Base-by-base conservation (phyloP, 1,140 invertebrate species). In the Rhynchophorus ferrugineus region DNA sequence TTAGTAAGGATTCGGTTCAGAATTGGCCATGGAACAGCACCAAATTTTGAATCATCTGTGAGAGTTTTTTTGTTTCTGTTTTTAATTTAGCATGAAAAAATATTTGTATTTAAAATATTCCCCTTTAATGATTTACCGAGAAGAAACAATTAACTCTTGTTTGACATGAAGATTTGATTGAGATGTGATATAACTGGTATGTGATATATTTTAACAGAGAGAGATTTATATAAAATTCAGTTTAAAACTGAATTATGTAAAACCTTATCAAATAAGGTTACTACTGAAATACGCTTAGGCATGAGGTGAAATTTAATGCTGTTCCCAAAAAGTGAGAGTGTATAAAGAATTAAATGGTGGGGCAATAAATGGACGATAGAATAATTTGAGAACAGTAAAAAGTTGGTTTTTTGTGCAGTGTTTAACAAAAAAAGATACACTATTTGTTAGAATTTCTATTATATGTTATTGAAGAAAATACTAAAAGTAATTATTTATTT, bases 371-470 rank as follows among this genome's bases (percentile, higher is more conserved):
- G 14, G 58, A 47, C 58, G 45, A 47, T 51, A 50, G 54, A 52
- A 39, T 20, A 44, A 48, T 57, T 59, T 49, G 37, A 52, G 56
- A 60, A 56, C 56, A 62, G 55, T 61, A 57, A 57, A 52, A 51
- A 53, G 56, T 58, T 61, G 61, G 60, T 60, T 59, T 65, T 63
- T 65, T 58, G 63, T 60, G 60, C 59, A 65, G 63, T 65, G 63
- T 65, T 65, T 53, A 46, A 62, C n/a, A 5, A 52, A 36, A 49
- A 54, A 19, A 36, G 43, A 44, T 43, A 55, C 45, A 65, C 63
- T 60, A 65, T 63, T 62, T 65, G 63, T 65, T 65, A 65, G 63
- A 65, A 64, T 65, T 58, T 65, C 62, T 64, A 65, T 65, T 63
- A 61, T 65, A 64, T 65, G 61, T 64, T 64, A 62, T 53, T 36